Evolutionary conservation across 2,797 vertebrate species (phyloP).

Genomic region (Melanotaenia nigrans): DNA sequence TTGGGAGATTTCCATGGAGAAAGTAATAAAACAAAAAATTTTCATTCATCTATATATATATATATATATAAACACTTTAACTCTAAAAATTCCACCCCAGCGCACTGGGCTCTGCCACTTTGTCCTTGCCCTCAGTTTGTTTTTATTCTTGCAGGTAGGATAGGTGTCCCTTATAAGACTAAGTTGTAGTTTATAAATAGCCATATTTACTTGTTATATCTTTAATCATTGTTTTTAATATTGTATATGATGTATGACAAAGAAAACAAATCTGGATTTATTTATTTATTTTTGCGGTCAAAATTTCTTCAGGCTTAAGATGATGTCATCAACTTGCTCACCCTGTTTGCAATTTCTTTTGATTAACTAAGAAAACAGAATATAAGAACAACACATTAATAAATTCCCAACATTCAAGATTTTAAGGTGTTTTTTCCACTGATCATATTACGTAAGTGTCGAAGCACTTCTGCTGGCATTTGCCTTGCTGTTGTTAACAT

Average conservation of each 20-base stretch:
- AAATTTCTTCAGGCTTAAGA: background rate
- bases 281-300: too few relatives aligned
- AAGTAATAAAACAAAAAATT: background rate
- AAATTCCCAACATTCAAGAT: background rate
- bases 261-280: too few relatives aligned
- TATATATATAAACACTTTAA: too few relatives aligned
- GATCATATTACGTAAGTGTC: background rate
- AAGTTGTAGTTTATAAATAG: background rate
- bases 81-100: background rate
- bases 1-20: too few relatives aligned
- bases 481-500: constrained; percentile 2
- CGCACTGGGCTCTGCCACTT: background rate
- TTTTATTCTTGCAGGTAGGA: background rate
- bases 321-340: background rate
- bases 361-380: background rate
- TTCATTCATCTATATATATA: too few relatives aligned
- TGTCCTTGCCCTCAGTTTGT: background rate
- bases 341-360: background rate
- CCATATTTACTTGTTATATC: too few relatives aligned
- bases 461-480: background rate
- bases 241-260: too few relatives aligned
- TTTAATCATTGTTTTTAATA: too few relatives aligned
- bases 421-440: background rate
- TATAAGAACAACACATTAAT: background rate
- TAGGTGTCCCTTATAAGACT: background rate